Evolutionary conservation across 2,888 invertebrate species (phyloP).

Genomic region (Scelioninae gen. 1): DNA sequence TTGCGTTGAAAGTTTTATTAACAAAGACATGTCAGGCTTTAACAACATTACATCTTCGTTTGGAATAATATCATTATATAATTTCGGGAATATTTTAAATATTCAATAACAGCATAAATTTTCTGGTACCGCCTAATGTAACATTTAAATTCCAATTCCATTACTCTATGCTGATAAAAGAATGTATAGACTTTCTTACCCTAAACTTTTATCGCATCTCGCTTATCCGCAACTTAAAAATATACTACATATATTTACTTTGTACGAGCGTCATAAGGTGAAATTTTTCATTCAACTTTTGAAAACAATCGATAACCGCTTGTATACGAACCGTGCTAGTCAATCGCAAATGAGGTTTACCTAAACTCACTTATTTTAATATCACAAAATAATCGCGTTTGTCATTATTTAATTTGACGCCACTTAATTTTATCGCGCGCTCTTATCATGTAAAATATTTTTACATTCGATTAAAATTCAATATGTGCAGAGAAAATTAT

Average conservation of each 20-base stretch:
- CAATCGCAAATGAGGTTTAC: constrained; percentile 10
- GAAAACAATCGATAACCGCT: constrained; percentile 17
- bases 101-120: constrained; percentile 44
- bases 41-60: constrained; percentile 50
- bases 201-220: constrained; percentile 25
- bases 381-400: constrained; percentile 49
- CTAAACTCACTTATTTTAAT: constrained; percentile 46
- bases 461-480: constrained; percentile 4
- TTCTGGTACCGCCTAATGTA: constrained; percentile 35
- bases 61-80: constrained; percentile 44
- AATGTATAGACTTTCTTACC: constrained; percentile 20
- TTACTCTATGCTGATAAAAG: constrained; percentile 41
- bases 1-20: constrained; percentile 54
- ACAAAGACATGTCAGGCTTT: constrained; percentile 58
- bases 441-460: constrained; percentile 23
- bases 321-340: not conserved
- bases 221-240: constrained; percentile 34
- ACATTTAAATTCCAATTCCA: constrained; percentile 41
- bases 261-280: constrained; percentile 36
- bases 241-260: constrained; percentile 48
- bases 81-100: constrained; percentile 51
- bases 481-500: constrained; percentile 2
- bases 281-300: constrained; percentile 10
- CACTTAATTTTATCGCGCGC: constrained; percentile 25
- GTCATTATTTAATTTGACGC: constrained; percentile 8